These are phyloP conservation scores for Drosophila lacicola DNA, from an alignment of 2,888 invertebrate genomes.

Conservation along the genomic window DNA sequence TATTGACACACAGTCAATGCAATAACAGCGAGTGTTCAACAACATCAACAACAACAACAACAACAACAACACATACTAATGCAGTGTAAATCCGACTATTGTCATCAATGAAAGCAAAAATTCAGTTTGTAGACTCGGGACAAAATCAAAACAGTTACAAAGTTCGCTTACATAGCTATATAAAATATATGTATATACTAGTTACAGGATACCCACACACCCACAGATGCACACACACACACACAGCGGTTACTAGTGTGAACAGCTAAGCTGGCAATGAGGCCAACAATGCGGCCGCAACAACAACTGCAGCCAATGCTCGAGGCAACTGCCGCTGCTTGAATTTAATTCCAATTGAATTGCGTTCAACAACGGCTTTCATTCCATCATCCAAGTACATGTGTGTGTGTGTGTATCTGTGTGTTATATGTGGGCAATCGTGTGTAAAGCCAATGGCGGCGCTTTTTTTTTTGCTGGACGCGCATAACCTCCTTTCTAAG, in stretches of 20 bases:
- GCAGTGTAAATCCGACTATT: constrained; percentile 35
- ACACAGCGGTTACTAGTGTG: neutral
- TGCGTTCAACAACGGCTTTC: constrained; percentile 43
- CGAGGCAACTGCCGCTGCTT: constrained; percentile 36
- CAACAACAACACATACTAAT: constrained; percentile 15
- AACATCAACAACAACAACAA: constrained; percentile 15
- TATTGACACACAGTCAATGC: constrained; percentile 33
- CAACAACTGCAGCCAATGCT: constrained; percentile 34
- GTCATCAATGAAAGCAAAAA: constrained; percentile 44
- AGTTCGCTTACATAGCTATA: constrained; percentile 14
- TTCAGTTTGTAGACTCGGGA: constrained; percentile 53
- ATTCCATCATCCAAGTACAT: constrained; percentile 36
- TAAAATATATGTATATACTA: constrained; percentile 24
- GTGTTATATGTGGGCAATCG: constrained; percentile 30
- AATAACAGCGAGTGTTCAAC: neutral
- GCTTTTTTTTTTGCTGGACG: constrained; percentile 1
- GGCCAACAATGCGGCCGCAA: constrained; percentile 32
- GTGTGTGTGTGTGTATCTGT: neutral
- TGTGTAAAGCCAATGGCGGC: constrained; percentile 40
- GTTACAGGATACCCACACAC: constrained; percentile 21
- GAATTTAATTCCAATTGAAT: constrained; percentile 72
- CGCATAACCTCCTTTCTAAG: constrained; percentile 16
- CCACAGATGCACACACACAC: constrained; percentile 3
- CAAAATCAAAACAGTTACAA: constrained; percentile 24
- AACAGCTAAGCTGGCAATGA: constrained; percentile 26